Base-by-base conservation (phyloP, 2,888 invertebrate species). In the Eupeodes latifasciatus region DNA sequence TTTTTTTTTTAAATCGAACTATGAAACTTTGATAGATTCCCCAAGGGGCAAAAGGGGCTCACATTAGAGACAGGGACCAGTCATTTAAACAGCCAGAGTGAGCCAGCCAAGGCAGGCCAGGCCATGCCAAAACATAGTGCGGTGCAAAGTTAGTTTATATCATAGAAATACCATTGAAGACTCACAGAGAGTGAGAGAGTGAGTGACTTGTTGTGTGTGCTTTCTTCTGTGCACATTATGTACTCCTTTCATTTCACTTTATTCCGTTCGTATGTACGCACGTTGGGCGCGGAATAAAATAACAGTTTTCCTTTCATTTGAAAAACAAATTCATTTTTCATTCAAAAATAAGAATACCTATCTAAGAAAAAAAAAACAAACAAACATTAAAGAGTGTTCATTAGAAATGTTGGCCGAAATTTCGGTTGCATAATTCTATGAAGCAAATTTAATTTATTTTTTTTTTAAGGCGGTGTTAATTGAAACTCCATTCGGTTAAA, bases 201-300 rank as follows among this genome's bases (percentile, higher is more conserved):
- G 87, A 84, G 77, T 89, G 81, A 85, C 81, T 89, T 84, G 79
- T 80, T 80, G 89, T 89, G 87, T 86, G 81, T 92, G 93, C 93
- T 93, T 93, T 93, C 93, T 93, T 93, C 93, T 93, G 92, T 92
- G 86, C 85, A 85, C 85, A 77, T 85, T 85, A 79, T 85, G 92
- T 92, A 93, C 93, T 93, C 93, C 93, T 93, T 93, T 93, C 93
- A 93, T 93, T 93, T 93, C 93, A 93, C 93, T 93, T 93, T 92
- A 92, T 93, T 93, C 92, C 93, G 93, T 93, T 93, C 93, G 93
- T 91, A 92, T 92, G 93, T 92, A 93, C 93, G 93, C 93, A 93
- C 93, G 93, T 93, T 93, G 91, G 91, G 92, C 92, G 93, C 93
- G 93, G 92, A 92, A 91, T 90, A 92, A 88, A 77, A 85, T 84